phyloP scores from a whole-genome alignment of 2,113 vertebrate genomes.

The Triplophysa siluroides region DNA sequence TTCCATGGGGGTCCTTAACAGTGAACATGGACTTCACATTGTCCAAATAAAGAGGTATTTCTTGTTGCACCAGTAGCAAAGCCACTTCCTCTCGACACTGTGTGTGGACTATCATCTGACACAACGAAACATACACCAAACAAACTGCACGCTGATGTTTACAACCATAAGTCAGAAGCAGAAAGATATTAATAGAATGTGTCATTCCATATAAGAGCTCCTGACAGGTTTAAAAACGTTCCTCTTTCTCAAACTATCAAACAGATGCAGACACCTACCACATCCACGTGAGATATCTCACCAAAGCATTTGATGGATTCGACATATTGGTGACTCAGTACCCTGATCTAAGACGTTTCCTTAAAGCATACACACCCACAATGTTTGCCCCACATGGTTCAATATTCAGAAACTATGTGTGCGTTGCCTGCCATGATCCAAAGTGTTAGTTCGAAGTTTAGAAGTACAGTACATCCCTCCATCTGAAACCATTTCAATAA shows the following conservation, averaged over 20 bases:
- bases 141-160: background rate
- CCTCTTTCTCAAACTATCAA: background rate
- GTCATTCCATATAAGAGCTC: background rate
- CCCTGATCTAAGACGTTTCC: constrained; percentile 25
- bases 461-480: no score
- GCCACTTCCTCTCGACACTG: background rate
- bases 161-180: background rate
- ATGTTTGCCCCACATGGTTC: constrained; percentile 31
- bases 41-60: background rate
- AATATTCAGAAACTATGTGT: constrained; percentile 33
- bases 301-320: background rate
- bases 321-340: background rate
- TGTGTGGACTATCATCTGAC: background rate
- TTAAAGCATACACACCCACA: background rate
- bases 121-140: background rate
- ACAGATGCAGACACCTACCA: background rate
- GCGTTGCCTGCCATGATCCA: constrained; percentile 12
- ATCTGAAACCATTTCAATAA: no score
- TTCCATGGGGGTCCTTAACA: background rate
- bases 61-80: background rate
- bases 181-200: background rate
- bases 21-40: background rate
- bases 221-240: background rate
- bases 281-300: background rate
- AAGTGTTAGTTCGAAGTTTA: background rate